Conservation (phyloP, 2,797 vertebrate species). For the Dallia pectoralis region DNA sequence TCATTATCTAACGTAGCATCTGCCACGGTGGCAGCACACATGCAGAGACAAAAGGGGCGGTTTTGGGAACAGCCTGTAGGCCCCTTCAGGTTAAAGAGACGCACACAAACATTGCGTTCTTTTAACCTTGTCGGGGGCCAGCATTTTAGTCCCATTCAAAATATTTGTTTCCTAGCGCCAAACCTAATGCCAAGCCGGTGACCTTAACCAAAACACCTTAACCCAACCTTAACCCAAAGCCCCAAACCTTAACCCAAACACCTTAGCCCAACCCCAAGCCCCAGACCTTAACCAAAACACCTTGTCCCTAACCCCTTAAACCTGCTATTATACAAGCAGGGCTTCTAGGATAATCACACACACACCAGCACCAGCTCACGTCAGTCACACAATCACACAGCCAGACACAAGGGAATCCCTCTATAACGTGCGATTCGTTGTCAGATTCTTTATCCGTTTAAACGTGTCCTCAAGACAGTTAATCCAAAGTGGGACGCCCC, state of each 20-base stretch:
- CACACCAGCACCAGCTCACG: background rate
- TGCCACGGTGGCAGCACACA: background rate
- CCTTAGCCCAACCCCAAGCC: no score
- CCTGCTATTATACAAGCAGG: background rate
- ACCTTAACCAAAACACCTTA: no score
- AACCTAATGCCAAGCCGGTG: background rate
- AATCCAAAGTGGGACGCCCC: background rate
- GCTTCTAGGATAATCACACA: background rate
- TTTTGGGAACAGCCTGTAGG: background rate
- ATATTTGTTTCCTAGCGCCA: no score
- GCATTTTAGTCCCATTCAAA: no score
- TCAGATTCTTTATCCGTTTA: background rate
- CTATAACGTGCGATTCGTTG: background rate
- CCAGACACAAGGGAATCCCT: slow-evolving; percentile 1
- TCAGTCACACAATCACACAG: background rate
- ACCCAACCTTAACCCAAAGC: no score
- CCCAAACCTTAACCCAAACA: no score
- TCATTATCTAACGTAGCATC: background rate
- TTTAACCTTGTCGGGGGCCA: no score
- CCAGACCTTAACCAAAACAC: no score
- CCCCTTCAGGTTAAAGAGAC: no score
- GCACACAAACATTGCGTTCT: background rate
- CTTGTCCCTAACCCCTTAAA: no score
- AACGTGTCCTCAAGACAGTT: background rate
- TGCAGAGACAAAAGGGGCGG: no score